A percentile compares a stretch with the other conserved stretches of the same genome.
phyloP scores from a whole-genome alignment of 2,113 vertebrate genomes.

The Petromus typicus region DNA sequence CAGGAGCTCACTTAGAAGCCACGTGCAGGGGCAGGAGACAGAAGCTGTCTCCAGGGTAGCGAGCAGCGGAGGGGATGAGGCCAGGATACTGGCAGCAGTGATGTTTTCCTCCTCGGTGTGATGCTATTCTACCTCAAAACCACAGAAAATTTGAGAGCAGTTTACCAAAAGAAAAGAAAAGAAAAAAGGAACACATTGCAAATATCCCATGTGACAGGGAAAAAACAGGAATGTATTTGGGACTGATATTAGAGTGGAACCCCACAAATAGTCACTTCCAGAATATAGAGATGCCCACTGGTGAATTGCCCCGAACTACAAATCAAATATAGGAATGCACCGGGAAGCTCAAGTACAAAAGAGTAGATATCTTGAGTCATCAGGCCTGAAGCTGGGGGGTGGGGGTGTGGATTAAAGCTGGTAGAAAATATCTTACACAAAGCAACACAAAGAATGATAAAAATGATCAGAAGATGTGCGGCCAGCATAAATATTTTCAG shows the following conservation, averaged over 20 bases:
- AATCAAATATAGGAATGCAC: background rate
- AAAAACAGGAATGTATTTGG: background rate
- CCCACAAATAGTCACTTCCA: background rate
- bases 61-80: background rate
- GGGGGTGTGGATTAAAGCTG: background rate
- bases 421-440: constrained; percentile 7
- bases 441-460: background rate
- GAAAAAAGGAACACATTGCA: background rate
- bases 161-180: background rate
- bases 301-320: background rate
- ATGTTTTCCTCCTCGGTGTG: background rate
- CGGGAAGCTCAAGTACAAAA: background rate
- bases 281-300: background rate
- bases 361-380: background rate
- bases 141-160: constrained; percentile 12
- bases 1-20: constrained; percentile 41
- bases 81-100: constrained; percentile 8
- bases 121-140: background rate
- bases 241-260: background rate
- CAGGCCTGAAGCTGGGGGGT: background rate
- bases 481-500: background rate
- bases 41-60: constrained; percentile 47
- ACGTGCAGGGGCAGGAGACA: background rate
- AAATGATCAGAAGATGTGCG: background rate
- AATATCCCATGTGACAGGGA: background rate